Conservation (phyloP, 1,140 invertebrate genomes). For the Aphis gossypii region DNA sequence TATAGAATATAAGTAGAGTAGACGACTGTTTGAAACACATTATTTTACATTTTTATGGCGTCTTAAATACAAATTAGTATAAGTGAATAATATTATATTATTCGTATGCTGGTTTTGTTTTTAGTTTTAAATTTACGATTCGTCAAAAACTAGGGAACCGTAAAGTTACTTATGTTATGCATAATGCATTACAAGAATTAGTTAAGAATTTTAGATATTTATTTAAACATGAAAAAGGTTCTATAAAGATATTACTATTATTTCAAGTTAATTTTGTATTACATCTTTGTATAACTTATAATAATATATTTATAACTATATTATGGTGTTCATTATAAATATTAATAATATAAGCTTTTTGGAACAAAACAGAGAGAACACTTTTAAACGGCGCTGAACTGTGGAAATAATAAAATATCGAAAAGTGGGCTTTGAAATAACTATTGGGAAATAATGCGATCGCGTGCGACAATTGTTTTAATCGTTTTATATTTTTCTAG, state of each 20-base stretch:
- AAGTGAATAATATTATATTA: background rate
- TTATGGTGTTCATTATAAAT: background rate
- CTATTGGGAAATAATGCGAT: background rate
- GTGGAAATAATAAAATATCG: background rate
- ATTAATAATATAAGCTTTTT: background rate
- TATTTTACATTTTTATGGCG: background rate
- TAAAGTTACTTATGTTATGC: background rate
- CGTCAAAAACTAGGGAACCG: background rate
- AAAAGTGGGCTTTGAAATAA: background rate
- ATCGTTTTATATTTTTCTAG: conserved; percentile 67
- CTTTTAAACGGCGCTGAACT: background rate
- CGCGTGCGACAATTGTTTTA: background rate
- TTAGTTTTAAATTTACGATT: background rate
- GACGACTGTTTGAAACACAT: background rate
- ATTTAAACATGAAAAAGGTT: background rate
- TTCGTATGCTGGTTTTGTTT: background rate
- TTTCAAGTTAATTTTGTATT: background rate
- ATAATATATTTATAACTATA: no score
- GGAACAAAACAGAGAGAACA: background rate
- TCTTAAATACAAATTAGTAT: background rate
- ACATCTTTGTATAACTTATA: background rate
- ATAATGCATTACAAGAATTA: background rate
- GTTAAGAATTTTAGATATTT: background rate
- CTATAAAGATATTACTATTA: background rate
- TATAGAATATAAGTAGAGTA: background rate